phyloP scores from a whole-genome alignment of 2,797 vertebrate species.

The Trichosurus vulpecula region DNA sequence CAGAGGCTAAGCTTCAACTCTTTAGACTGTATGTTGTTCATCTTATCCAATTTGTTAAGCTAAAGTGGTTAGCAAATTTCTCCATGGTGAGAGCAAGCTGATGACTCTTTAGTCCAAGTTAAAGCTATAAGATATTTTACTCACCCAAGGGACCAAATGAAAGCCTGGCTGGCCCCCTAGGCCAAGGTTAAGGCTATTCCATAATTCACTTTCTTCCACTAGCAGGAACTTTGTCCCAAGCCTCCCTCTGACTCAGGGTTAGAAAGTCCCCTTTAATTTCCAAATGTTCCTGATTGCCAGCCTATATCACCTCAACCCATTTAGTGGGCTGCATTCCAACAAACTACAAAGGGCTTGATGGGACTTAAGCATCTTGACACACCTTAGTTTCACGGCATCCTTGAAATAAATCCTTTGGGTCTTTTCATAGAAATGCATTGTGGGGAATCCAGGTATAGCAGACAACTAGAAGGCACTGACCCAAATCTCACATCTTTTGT shows the following conservation, averaged over 20 bases:
- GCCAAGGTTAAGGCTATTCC: neutral
- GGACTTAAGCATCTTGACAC: neutral
- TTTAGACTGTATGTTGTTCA: neutral
- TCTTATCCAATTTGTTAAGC: neutral
- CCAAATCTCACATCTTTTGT: neutral
- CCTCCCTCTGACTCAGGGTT: neutral
- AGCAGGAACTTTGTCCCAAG: neutral
- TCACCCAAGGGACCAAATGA: neutral
- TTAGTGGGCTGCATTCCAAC: neutral
- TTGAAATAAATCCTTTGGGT: neutral
- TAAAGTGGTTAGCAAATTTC: neutral
- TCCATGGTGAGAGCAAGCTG: neutral
- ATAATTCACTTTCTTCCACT: neutral
- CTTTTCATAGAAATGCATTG: neutral
- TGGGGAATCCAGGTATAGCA: neutral
- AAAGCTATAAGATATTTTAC: neutral
- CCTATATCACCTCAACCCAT: neutral
- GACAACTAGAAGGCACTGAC: neutral
- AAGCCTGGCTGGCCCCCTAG: neutral
- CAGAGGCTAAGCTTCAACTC: neutral
- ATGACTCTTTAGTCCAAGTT: neutral
- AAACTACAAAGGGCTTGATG: neutral
- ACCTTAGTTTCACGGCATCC: neutral
- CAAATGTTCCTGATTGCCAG: too few relatives aligned
- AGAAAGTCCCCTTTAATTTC: neutral